Conservation (phyloP, 2,113 vertebrate genomes). For the Hylia prasina region DNA sequence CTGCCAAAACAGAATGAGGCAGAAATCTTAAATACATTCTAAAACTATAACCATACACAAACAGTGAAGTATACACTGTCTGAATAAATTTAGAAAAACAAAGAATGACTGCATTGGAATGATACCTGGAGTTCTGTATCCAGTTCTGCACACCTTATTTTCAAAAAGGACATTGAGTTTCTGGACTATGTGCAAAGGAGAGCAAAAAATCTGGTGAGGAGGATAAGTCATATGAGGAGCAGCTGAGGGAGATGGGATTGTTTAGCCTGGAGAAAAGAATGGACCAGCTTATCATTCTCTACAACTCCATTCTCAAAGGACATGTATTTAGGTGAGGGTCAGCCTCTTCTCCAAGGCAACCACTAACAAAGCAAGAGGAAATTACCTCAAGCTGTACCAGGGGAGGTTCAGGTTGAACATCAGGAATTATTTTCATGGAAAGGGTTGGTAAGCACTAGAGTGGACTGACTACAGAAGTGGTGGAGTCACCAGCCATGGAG, state of each 20-base stretch:
- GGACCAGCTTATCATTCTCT: not conserved
- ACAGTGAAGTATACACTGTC: not conserved
- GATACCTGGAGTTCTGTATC: rapidly evolving
- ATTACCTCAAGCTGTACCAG: not conserved
- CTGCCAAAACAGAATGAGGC: not conserved
- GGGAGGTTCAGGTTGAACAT: not conserved
- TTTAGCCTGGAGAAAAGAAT: not conserved
- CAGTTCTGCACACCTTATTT: not conserved
- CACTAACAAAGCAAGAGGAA: not conserved
- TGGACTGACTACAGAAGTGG: not conserved
- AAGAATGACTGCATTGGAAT: not conserved
- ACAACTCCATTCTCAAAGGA: not conserved
- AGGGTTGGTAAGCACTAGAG: not conserved
- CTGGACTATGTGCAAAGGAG: not conserved
- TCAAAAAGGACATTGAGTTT: not conserved
- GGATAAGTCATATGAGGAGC: not conserved
- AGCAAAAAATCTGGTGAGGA: not conserved
- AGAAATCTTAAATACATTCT: not conserved
- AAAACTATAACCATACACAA: not conserved
- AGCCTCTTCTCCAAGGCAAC: not conserved
- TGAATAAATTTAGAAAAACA: not conserved
- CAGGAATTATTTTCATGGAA: not conserved
- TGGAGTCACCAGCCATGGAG: not conserved
- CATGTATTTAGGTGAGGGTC: not conserved
- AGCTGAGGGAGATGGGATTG: not conserved